Conservation (phyloP, 1,140 invertebrate genomes). For the Spodoptera frugiperda region DNA sequence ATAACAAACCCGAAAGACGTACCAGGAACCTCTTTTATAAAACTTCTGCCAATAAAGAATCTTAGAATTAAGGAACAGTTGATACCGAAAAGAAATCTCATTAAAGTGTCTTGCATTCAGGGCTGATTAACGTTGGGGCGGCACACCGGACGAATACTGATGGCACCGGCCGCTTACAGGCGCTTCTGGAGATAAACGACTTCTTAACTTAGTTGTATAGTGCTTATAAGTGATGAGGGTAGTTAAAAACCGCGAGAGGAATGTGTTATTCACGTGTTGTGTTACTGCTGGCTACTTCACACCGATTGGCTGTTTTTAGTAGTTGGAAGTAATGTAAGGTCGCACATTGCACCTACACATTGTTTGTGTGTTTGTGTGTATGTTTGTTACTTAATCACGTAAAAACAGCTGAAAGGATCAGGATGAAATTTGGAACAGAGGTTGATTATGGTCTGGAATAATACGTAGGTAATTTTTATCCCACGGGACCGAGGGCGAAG, state of each 20-base stretch:
- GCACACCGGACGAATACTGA: slow-evolving; percentile 42
- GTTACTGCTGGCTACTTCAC: too few species aligned
- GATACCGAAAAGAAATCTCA: slow-evolving; percentile 60
- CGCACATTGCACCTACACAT: too few species aligned
- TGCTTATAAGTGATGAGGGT: not conserved
- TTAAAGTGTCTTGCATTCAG: slow-evolving; percentile 56
- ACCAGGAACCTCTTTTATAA: slow-evolving; percentile 24
- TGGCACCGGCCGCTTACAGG: slow-evolving; percentile 14
- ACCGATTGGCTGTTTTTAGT: too few species aligned
- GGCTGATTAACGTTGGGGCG: slow-evolving; percentile 54
- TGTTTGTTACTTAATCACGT: too few species aligned
- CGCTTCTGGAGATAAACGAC: slow-evolving; percentile 21
- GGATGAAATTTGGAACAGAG: too few species aligned
- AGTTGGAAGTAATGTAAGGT: too few species aligned
- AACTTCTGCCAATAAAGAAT: slow-evolving; percentile 49
- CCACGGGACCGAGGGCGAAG: too few species aligned
- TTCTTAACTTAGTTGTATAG: not conserved
- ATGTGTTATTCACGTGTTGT: not conserved
- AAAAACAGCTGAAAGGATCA: too few species aligned
- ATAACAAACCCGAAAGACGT: slow-evolving; percentile 9
- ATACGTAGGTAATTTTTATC: too few species aligned
- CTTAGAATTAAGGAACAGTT: slow-evolving; percentile 44
- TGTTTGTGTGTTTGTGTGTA: too few species aligned
- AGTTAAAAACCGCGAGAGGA: not conserved
- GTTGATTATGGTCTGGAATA: too few species aligned